Conservation (phyloP, 92 coral and sea anemone species). For the Chrysogorgia sp. region DNA sequence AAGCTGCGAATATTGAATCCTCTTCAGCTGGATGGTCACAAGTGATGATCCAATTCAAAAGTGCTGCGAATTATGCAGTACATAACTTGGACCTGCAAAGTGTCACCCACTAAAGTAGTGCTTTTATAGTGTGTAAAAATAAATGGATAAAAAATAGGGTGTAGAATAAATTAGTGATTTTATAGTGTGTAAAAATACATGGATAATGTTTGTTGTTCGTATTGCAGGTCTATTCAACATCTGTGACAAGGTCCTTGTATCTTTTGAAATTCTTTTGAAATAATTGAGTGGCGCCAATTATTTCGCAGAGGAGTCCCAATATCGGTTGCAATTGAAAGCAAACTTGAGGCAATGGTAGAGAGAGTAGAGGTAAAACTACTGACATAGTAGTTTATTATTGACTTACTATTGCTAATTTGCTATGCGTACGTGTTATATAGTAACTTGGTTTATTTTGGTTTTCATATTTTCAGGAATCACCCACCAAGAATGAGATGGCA, state of each 20-base stretch:
- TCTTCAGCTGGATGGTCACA: not conserved
- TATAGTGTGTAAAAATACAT: not conserved
- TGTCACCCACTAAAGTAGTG: too few species aligned
- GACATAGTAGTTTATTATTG: not conserved
- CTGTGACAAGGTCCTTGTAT: constrained; percentile 49
- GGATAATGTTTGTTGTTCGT: not conserved
- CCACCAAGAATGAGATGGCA: not conserved
- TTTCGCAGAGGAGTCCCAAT: constrained; percentile 54
- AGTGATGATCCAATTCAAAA: not conserved
- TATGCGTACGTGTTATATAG: not conserved
- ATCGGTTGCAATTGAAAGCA: constrained; percentile 43
- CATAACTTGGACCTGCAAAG: too few species aligned
- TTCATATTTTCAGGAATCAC: not conserved
- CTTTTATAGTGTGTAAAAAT: too few species aligned
- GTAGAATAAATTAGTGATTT: not conserved
- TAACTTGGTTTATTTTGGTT: not conserved
- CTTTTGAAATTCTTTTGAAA: constrained; percentile 41
- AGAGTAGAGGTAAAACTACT: not conserved
- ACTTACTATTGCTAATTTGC: not conserved
- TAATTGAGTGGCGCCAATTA: constrained; percentile 57
- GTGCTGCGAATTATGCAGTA: not conserved
- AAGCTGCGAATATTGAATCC: constrained; percentile 14
- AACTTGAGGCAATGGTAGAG: constrained; percentile 4
- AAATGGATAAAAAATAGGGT: too few species aligned
- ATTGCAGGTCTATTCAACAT: constrained; percentile 52